Evolutionary conservation across 2,888 invertebrate genomes (phyloP).

Genomic region (Bimastos eiseni): DNA sequence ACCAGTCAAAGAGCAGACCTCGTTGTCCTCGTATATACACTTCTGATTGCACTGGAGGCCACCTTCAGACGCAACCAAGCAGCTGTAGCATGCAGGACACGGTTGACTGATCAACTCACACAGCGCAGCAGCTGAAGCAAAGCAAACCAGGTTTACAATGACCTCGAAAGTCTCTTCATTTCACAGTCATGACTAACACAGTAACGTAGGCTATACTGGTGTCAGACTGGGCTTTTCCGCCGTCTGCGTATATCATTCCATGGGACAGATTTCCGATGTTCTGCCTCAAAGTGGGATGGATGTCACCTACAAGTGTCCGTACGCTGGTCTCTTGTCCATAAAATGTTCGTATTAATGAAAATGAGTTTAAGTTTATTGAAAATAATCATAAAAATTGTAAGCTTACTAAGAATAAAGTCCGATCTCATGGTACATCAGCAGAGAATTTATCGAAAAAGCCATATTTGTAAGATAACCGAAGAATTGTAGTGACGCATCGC

Average conservation of each 20-base stretch:
- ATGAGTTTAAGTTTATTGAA: no score
- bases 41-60: background rate
- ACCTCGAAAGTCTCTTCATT: background rate
- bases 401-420: no score
- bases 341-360: background rate
- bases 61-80: background rate
- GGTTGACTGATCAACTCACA: background rate
- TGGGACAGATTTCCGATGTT: background rate
- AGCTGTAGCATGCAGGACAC: slow-evolving; percentile 17
- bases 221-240: no score
- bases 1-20: background rate
- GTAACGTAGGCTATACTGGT: background rate
- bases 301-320: no score
- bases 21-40: background rate
- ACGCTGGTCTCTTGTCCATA: background rate
- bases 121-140: background rate
- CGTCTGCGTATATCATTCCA: background rate
- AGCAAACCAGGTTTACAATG: background rate
- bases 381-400: no score
- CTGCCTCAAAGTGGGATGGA: background rate
- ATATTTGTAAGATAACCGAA: no score
- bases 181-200: background rate
- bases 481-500: no score
- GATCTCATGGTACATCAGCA: no score
- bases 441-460: background rate